Base-by-base conservation (phyloP, 2,888 invertebrate genomes). In the Steinernema hermaphroditum region DNA sequence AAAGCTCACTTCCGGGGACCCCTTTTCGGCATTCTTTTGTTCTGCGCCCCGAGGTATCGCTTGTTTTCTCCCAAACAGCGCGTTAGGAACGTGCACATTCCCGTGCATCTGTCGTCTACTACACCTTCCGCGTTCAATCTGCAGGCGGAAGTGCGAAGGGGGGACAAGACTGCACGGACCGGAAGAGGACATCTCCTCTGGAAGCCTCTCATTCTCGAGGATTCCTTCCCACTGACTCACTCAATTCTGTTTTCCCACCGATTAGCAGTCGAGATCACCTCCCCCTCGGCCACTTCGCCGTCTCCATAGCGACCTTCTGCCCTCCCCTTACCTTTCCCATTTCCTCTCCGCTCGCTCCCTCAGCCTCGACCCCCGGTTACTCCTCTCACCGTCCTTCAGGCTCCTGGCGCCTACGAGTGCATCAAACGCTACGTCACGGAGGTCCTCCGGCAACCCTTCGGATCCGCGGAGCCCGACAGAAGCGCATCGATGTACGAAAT, bases 401-500 rank as follows among this genome's bases (percentile, higher is more conserved):
- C 27, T 29, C 62, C 62, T 32, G 62, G 62, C 62, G 62, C 62
- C 62, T 62, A 62, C 62, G 62, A 62, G 62, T 62, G 62, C 62
- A 62, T 62, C 32, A 62, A 62, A 32, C 62, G 62, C 62, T 62
- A 62, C 62, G 27, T 62, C 62, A 62, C 62, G 62, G 62, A 62
- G 62, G 62, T 62, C 16, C 62, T 62, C 1, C 22, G 62, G 27
- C 62, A 62, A 62, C 62, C 62, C 2, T 34, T 62, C 34, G 62
- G 62, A 62, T 62, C 62, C 32, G 32, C 27, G 34, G 62, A 62
- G 62, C 54, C 72, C 49, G 72, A 74, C 49, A 74, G 76, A 14
- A 73, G 70, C 37, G 70, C 76, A 41, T 76, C 76, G 27, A 76
- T 76, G 76, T 76, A 76, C 62, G 76, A 76, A 50, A 76, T 76